These are phyloP conservation scores for Chrysocyon brachyurus DNA, from an alignment of 2,797 vertebrate species.

Conservation along the genomic window DNA sequence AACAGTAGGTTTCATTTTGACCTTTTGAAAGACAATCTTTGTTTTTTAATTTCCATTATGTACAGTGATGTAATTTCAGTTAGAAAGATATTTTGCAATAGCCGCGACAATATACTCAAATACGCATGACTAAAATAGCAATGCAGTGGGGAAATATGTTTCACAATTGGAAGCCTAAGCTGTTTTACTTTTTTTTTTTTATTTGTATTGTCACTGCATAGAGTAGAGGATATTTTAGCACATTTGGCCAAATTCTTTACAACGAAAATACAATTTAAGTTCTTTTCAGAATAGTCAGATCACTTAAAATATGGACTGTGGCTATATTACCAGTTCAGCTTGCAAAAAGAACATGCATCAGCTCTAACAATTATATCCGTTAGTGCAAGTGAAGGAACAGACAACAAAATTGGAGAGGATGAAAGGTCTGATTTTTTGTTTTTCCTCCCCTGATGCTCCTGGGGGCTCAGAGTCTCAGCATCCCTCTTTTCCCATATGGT, in stretches of 20 bases:
- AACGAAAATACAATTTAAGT: neutral
- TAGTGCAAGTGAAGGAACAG: neutral
- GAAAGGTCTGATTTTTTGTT: neutral
- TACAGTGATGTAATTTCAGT: neutral
- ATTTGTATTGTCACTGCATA: neutral
- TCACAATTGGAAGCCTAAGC: neutral
- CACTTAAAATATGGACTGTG: neutral
- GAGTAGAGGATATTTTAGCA: neutral
- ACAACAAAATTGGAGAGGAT: neutral
- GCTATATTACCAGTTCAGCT: neutral
- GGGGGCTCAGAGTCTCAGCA: neutral
- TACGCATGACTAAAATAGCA: slow-evolving; percentile 9
- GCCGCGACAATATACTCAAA: slow-evolving; percentile 14
- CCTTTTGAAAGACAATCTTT: neutral
- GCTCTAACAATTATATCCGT: neutral
- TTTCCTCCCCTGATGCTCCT: neutral
- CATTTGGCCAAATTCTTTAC: neutral
- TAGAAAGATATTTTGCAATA: slow-evolving; percentile 43
- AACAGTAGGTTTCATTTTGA: neutral
- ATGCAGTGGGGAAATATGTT: neutral
- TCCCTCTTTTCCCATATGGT: neutral
- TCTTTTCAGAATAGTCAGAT: neutral
- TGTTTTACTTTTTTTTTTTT: neutral
- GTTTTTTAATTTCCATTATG: neutral
- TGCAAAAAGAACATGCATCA: neutral